Evolutionary conservation across 2,888 invertebrate species (phyloP).

Genomic region (Seladonia tumulorum): DNA sequence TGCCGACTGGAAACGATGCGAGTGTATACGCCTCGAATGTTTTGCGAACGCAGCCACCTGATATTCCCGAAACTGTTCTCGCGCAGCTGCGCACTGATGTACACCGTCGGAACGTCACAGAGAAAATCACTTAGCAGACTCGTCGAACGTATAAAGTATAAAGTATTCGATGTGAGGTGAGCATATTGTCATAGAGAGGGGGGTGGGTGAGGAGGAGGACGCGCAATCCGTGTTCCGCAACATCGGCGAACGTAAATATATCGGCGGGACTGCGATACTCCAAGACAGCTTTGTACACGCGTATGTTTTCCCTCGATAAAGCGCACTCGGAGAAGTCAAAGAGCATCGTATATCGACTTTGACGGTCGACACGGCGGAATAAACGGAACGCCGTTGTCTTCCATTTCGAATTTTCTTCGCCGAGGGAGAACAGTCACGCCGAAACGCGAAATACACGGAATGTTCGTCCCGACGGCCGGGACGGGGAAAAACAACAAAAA

Average conservation of each 20-base stretch:
- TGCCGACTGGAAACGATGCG: background rate
- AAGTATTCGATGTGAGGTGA: background rate
- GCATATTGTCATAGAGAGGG: background rate
- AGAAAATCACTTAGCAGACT: constrained; percentile 12
- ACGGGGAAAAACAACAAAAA: background rate
- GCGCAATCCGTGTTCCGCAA: background rate
- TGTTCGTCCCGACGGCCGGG: background rate
- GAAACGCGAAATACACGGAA: background rate
- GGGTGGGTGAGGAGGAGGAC: background rate
- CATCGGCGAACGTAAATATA: background rate
- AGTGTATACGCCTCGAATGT: background rate
- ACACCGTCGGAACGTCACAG: background rate
- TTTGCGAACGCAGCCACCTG: background rate
- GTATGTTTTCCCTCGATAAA: background rate
- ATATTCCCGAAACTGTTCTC: background rate
- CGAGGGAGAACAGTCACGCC: background rate
- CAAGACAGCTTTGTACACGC: background rate
- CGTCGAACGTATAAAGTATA: constrained; percentile 17
- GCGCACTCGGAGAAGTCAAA: background rate
- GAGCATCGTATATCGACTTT: background rate
- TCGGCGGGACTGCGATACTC: background rate
- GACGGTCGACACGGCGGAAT: background rate
- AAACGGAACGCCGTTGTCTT: constrained; percentile 13
- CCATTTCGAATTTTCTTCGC: background rate
- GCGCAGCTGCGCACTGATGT: background rate